phyloP scores from a whole-genome alignment of 2,888 invertebrate genomes.

The Ditylenchus weischeri region DNA sequence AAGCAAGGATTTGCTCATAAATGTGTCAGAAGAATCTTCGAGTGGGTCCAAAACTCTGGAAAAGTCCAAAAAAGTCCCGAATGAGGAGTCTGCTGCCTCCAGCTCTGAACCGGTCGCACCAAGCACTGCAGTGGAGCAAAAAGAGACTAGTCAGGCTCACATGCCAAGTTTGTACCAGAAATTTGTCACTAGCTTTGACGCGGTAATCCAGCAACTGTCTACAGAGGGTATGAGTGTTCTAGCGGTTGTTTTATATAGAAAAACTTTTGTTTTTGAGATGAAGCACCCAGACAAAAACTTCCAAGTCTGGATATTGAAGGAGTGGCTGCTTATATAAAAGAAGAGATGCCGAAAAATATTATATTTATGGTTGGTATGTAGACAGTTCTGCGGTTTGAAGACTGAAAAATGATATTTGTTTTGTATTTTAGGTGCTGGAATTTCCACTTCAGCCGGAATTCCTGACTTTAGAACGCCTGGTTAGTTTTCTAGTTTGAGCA shows the following conservation, averaged over 20 bases:
- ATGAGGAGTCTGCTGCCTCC: no score
- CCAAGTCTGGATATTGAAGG: constrained; percentile 37
- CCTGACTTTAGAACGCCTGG: constrained; percentile 88
- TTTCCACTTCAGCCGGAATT: constrained; percentile 89
- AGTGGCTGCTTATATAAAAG: constrained; percentile 42
- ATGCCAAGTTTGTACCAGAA: constrained; percentile 11
- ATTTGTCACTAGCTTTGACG: constrained; percentile 19
- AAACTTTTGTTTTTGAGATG: constrained; percentile 8
- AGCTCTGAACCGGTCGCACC: no score
- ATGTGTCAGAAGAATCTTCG: no score
- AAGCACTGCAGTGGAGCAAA: no score
- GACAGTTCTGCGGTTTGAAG: no score
- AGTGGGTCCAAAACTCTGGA: no score
- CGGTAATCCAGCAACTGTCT: background rate
- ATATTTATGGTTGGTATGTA: constrained; percentile 76
- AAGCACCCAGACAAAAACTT: constrained; percentile 16
- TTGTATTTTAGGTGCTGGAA: constrained; percentile 72
- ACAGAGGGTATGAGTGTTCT: background rate
- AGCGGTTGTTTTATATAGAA: no score
- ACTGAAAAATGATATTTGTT: no score
- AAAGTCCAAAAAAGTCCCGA: no score
- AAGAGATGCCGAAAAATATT: constrained; percentile 66
- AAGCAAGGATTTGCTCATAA: no score
- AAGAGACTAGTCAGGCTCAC: background rate
- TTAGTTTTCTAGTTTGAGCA: constrained; percentile 7